Evolutionary conservation across 2,113 vertebrate genomes (phyloP).

Genomic region (Oostethus manadensis): DNA sequence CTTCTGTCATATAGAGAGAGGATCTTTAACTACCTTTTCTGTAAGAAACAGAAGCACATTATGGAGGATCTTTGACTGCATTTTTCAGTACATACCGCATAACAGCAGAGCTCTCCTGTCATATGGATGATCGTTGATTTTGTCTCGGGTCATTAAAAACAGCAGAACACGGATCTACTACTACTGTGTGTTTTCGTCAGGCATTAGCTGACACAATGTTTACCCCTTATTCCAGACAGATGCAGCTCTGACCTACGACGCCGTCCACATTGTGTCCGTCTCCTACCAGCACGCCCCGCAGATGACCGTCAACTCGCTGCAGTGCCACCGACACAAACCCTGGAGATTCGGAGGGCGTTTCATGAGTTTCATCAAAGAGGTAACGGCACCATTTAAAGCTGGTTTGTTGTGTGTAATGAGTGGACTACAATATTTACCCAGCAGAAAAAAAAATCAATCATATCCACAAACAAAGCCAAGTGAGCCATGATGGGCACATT

Average conservation of each 20-base stretch:
- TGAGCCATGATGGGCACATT: constrained; percentile 43
- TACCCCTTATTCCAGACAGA: constrained; percentile 90
- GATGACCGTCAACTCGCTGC: constrained; percentile 98
- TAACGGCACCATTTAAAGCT: constrained; percentile 50
- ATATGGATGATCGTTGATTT: no score
- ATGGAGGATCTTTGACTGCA: no score
- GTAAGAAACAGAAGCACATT: no score
- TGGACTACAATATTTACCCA: constrained; percentile 42
- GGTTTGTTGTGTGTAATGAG: not conserved
- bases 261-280: constrained; percentile 96
- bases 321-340: constrained; percentile 97
- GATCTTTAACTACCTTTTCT: no score
- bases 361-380: constrained; percentile 99
- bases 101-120: no score
- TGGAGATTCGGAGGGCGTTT: constrained; percentile 94
- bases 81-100: no score
- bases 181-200: constrained; percentile 11
- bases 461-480: constrained; percentile 32
- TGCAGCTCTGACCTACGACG: constrained; percentile 94
- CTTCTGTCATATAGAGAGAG: no score
- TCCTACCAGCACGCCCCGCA: constrained; percentile 95
- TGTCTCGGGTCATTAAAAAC: no score
- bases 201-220: constrained; percentile 60
- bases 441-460: constrained; percentile 39
- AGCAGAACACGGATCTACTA: no score